Percentiles rank a stretch among this genome's conserved stretches.
Evolutionary conservation across 2,113 vertebrate species (phyloP).

Genomic region (Pterocles gutturalis): DNA sequence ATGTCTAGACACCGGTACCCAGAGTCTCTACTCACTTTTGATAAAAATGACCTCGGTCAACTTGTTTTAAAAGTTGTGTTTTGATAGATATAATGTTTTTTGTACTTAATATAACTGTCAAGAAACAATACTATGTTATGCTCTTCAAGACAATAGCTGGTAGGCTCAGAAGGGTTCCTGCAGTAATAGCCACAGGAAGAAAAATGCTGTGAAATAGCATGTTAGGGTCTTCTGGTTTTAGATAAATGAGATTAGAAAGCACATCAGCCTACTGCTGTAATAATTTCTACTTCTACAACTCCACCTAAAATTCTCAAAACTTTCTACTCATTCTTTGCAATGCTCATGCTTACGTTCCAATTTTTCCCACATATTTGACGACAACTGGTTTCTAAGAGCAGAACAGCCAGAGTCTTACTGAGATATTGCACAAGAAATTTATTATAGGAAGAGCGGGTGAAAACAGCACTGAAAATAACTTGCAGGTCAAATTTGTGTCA

Average conservation of each 20-base stretch:
- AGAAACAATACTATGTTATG: neutral
- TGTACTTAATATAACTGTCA: neutral
- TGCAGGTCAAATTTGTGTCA: neutral
- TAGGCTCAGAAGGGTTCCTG: neutral
- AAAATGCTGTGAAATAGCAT: fast-evolving
- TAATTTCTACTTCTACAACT: neutral
- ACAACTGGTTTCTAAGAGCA: neutral
- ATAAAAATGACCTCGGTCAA: fast-evolving
- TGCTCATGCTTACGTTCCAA: neutral
- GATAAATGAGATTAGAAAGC: neutral
- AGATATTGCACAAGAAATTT: neutral
- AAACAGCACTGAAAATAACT: neutral
- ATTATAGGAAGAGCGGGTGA: neutral
- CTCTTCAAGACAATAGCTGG: neutral
- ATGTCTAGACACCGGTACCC: fast-evolving
- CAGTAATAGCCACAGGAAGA: neutral
- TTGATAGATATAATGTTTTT: fast-evolving
- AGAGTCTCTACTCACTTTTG: fast-evolving
- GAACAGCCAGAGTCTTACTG: neutral
- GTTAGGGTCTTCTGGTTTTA: neutral
- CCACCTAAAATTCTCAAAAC: neutral
- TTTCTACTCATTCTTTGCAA: neutral
- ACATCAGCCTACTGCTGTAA: neutral
- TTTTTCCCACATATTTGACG: neutral
- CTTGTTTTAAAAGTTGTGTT: neutral